Percentiles rank a stretch among this genome's conserved stretches.
phyloP scores from a whole-genome alignment of 2,797 vertebrate species.

The Sternotherus odoratus region DNA sequence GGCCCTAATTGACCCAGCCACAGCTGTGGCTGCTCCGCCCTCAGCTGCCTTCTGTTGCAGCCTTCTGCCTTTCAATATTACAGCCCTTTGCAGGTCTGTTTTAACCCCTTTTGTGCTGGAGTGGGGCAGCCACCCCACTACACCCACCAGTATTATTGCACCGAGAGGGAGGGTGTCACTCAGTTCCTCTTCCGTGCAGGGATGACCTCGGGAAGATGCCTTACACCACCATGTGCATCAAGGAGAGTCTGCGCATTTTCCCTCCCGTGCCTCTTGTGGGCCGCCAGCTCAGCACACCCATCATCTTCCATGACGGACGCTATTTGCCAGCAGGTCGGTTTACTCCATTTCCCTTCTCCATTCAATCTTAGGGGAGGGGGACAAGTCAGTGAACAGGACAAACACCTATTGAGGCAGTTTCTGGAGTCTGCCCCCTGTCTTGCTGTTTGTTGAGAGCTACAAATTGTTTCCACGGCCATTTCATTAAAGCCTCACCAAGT shows the following conservation, averaged over 20 bases:
- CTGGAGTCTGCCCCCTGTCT: not conserved
- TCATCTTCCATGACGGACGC: conserved; percentile 84
- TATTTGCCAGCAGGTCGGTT: conserved; percentile 80
- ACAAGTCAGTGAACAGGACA: not conserved
- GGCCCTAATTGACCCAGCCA: no score
- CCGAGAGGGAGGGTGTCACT: not conserved
- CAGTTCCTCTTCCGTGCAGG: conserved; percentile 73
- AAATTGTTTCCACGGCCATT: not conserved
- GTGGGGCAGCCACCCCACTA: no score
- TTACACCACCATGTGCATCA: conserved; percentile 92
- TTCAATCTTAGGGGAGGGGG: no score
- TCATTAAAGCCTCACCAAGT: not conserved
- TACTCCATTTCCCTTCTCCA: not conserved
- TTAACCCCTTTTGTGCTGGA: no score
- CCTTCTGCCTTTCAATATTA: no score
- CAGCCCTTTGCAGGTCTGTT: no score
- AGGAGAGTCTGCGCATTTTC: conserved; percentile 87
- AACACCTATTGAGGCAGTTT: not conserved
- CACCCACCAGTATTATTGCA: not conserved
- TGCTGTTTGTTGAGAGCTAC: not conserved
- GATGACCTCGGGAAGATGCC: conserved; percentile 86
- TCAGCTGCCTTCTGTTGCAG: no score
- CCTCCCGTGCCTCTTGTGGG: conserved; percentile 83
- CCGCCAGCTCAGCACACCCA: conserved; percentile 82
- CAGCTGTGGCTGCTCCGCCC: no score